Base-by-base conservation (phyloP, 1,140 invertebrate species). In the Olivierus martensii region DNA sequence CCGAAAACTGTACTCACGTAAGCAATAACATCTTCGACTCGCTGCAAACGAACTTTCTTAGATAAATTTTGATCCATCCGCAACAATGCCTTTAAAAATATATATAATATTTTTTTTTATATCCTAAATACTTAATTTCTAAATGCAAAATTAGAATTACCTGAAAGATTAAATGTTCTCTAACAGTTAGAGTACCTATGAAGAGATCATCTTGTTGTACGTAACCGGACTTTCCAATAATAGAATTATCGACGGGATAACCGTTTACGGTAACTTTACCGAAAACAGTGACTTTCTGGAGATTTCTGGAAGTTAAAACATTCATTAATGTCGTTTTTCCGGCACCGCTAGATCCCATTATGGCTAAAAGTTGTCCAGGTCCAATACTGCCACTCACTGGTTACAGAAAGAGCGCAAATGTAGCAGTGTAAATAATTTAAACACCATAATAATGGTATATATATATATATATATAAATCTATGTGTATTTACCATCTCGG, bases 191-290 rank as follows among this genome's bases (percentile, higher is more conserved):
- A 1, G 84, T 89, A 1, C 85, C 87, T 53, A 94, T 83, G 66
- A 95, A 95, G n/a, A 93, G 68, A 69, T 94, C 89, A 57, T 90
- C 82, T 69, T 98, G 93, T 67, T 96, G 91, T 0, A 97, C 90
- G 63, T 97, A 97, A 0, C 89, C 93, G 53, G 85, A 89, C 63
- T 57, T 49, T 60, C 61, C 38, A 67, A 55, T 46, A 49, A 37
- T 34, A 63, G 57, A 36, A 66, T 69, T 62, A 69, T 71, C 34
- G 65, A 64, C 57, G 21, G 77, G 78, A 52, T 76, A 71, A 3
- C 83, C 84, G 59, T 88, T 88, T 2, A 86, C 70, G 11, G 36
- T 48, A 4, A 75, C 74, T 22, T 85, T 73, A 2, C 87, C 87
- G 22, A 74, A 76, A n/a, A 86, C 73, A 1, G 74, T 72, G 0